Base-by-base conservation (phyloP, 2,113 vertebrate species). In the Holacanthus passer region DNA sequence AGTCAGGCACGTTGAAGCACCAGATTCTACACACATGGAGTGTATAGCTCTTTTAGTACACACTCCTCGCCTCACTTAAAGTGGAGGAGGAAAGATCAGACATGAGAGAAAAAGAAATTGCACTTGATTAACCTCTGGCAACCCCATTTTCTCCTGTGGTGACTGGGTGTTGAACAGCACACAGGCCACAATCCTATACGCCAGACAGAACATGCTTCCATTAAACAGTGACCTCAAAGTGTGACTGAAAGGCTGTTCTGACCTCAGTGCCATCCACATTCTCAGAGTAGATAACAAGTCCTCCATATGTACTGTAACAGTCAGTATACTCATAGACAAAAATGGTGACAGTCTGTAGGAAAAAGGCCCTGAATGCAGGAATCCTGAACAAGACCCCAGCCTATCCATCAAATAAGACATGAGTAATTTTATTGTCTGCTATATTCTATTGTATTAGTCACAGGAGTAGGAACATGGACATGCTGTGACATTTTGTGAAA, bases 111-210 rank as follows among this genome's bases (percentile, higher is more conserved):
- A 83, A 79, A 90, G 66, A 83, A 91, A 94, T 89, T 87, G 88
- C 85, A 93, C 91, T 90, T 94, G 73, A 92, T 93, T 94, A 93
- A 94, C 92, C 94, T 88, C 43, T 37, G 45, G 85, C 79, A 88
- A 93, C 91, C 91, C 89, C 90, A 91, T 92, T 91, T 92, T 92
- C 89, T 91, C 75, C 75, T 76, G 74, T 84, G 73, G 77, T 24
- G 73, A 80, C 82, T 85, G 43, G 55, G 77, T 88, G 90, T 85
- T 82, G 82, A 67, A 90, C 19, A 60, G 77, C 60, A 82, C 47
- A 50, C 14, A 68, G 85, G 80, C 81, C 68, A 22, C 50, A 68
- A 83, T 86, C 88, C 74, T 67, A 68, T 88, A 84, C 73, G 29
- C 83, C 84, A 77, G 83, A 73, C 68, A 81, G 81, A 84, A 89